Conservation (phyloP, 2,797 vertebrate genomes). For the Acanthornis magna region DNA sequence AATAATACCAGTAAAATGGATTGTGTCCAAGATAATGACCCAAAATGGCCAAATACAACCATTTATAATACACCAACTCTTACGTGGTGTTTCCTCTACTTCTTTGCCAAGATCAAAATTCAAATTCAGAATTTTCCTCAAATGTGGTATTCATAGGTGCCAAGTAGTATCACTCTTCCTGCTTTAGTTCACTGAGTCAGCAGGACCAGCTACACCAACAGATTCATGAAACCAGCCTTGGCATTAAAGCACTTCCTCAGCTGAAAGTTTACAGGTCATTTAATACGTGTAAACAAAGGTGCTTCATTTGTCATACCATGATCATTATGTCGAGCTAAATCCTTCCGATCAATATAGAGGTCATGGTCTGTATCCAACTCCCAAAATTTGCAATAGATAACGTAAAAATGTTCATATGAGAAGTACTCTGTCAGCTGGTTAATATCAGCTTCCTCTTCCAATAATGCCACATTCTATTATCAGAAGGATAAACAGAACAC, state of each 20-base stretch:
- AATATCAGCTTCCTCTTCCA: conserved; percentile 92
- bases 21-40: not conserved
- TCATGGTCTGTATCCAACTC: conserved; percentile 96
- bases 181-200: not conserved
- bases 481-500: conserved; percentile 29
- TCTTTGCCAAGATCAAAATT: not conserved
- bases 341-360: conserved; percentile 90
- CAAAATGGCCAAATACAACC: not conserved
- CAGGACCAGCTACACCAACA: not conserved
- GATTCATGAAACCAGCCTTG: not conserved
- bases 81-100: not conserved
- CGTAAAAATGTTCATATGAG: conserved; percentile 98
- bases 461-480: conserved; percentile 85
- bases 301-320: conserved; percentile 79
- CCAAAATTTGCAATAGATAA: conserved; percentile 99
- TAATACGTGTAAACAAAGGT: conserved; percentile 11
- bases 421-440: conserved; percentile 96
- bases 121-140: not conserved
- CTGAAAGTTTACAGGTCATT: not conserved
- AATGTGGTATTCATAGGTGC: not conserved
- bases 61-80: not conserved
- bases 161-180: not conserved
- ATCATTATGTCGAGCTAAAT: conserved; percentile 90
- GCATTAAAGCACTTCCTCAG: not conserved
- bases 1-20: not conserved